Conservation (phyloP, 2,113 vertebrate species). For the Gambusia holbrooki region DNA sequence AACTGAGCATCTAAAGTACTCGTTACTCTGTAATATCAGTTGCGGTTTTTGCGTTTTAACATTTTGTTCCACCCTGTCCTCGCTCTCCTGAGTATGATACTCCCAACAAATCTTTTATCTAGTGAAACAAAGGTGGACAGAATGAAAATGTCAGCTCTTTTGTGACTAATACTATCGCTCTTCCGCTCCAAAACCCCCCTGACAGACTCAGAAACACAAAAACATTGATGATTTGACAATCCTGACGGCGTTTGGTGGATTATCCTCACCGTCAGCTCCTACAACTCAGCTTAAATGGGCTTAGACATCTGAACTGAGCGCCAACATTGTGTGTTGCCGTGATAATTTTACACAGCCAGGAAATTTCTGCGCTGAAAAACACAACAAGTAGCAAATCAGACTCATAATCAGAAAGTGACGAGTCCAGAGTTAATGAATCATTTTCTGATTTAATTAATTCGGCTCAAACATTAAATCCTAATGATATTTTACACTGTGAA, state of each 20-base stretch:
- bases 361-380: slow-evolving; percentile 4
- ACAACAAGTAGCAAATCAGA: neutral
- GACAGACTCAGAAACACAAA: slow-evolving; percentile 16
- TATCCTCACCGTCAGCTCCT: neutral
- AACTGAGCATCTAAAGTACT: neutral
- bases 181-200: slow-evolving; percentile 3
- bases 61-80: neutral
- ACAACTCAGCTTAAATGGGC: slow-evolving; percentile 11
- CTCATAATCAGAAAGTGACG: neutral
- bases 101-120: neutral
- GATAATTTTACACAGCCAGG: neutral
- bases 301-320: slow-evolving; percentile 5
- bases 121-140: neutral
- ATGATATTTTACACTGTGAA: no score
- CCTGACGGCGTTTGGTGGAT: slow-evolving; percentile 3
- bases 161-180: neutral
- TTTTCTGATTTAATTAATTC: neutral
- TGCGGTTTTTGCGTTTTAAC: neutral
- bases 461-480: neutral
- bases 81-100: neutral
- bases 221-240: slow-evolving; percentile 19
- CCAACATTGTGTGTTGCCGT: neutral
- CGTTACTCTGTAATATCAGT: neutral
- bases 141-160: neutral
- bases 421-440: neutral